Conservation (phyloP, 2,113 vertebrate species). For the Notothenia coriiceps region DNA sequence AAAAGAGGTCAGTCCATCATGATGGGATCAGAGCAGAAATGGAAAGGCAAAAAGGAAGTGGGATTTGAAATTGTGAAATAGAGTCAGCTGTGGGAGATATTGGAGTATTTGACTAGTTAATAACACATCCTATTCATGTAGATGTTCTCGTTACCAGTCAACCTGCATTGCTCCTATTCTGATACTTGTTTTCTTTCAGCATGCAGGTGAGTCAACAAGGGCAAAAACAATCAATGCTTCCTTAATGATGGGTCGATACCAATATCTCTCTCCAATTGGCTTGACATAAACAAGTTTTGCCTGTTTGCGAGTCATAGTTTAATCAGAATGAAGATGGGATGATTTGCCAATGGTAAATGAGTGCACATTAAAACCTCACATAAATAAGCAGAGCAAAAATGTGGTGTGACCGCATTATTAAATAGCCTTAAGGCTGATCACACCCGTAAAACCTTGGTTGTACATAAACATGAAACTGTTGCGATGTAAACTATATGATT, state of each 20-base stretch:
- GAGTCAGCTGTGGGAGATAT: not conserved
- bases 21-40: not conserved
- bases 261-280: not conserved
- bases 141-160: not conserved
- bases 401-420: not conserved
- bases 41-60: not conserved
- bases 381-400: not conserved
- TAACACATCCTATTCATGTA: not conserved
- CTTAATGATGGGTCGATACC: not conserved
- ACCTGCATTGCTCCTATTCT: not conserved
- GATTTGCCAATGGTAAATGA: not conserved
- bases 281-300: not conserved
- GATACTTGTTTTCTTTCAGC: not conserved
- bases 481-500: not conserved
- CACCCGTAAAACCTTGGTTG: not conserved
- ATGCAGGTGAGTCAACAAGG: not conserved
- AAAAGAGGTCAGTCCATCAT: not conserved
- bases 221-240: conserved; percentile 5
- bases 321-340: not conserved
- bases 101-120: not conserved
- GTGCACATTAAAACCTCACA: not conserved
- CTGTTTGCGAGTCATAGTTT: not conserved
- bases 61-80: not conserved
- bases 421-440: not conserved
- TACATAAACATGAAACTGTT: not conserved